A percentile compares a stretch with the other conserved stretches of the same genome.
phyloP scores from a whole-genome alignment of 2,888 invertebrate species.

The Agrotis ipsilon region DNA sequence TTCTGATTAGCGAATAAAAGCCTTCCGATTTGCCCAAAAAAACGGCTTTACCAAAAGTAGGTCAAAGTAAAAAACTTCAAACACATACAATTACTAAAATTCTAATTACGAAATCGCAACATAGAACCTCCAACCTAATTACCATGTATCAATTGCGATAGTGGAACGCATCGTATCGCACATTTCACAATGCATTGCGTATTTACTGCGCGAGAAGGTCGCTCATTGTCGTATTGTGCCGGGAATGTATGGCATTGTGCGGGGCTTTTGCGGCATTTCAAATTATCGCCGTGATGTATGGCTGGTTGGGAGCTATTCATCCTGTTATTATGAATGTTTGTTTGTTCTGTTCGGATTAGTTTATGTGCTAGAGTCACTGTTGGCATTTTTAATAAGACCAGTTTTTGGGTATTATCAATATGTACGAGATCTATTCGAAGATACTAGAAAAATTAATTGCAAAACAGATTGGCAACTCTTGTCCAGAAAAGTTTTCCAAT shows the following conservation, averaged over 20 bases:
- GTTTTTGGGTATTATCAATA: background rate
- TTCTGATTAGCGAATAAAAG: too few species aligned
- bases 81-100: constrained; percentile 8
- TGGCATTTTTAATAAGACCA: constrained; percentile 7
- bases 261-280: constrained; percentile 64
- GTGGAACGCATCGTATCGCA: constrained; percentile 55
- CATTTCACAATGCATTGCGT: constrained; percentile 59
- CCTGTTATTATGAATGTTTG: constrained; percentile 45
- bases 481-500: too few species aligned
- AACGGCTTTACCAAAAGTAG: too few species aligned
- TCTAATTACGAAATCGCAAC: constrained; percentile 28
- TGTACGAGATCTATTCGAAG: background rate
- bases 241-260: constrained; percentile 64
- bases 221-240: constrained; percentile 60
- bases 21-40: too few species aligned
- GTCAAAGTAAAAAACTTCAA: background rate
- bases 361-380: constrained; percentile 4
- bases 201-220: constrained; percentile 57
- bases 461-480: too few species aligned
- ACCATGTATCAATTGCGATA: constrained; percentile 54
- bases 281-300: constrained; percentile 64
- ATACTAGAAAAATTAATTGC: too few species aligned
- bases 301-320: constrained; percentile 46
- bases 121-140: constrained; percentile 56
- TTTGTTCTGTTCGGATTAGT: constrained; percentile 35